Evolutionary conservation across 2,888 invertebrate species (phyloP).

Genomic region (Nomada fucata): DNA sequence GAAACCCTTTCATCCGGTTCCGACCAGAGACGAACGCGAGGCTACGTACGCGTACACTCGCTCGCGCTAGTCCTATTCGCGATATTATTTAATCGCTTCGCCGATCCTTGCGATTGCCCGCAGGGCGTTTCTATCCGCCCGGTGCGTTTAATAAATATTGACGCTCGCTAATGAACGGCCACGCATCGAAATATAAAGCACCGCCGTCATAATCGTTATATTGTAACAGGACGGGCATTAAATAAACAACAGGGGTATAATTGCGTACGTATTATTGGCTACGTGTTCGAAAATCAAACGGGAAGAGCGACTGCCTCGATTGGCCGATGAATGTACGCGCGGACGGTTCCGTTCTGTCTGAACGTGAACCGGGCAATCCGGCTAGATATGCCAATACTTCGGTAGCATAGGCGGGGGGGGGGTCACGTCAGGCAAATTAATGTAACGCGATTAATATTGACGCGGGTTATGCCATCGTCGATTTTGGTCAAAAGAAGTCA

Average conservation of each 20-base stretch:
- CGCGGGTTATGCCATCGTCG: slow-evolving; percentile 12
- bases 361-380: slow-evolving; percentile 14
- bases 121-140: slow-evolving; percentile 39
- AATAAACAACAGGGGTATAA: slow-evolving; percentile 66
- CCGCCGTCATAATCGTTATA: slow-evolving; percentile 55
- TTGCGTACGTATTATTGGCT: slow-evolving; percentile 69
- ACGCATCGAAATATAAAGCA: slow-evolving; percentile 61
- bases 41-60: background rate
- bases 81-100: slow-evolving; percentile 42
- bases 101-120: slow-evolving; percentile 39
- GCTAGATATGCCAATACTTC: background rate
- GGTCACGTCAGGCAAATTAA: slow-evolving; percentile 23
- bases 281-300: slow-evolving; percentile 58
- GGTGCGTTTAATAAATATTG: slow-evolving; percentile 68
- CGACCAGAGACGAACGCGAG: background rate
- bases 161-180: slow-evolving; percentile 63
- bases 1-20: background rate
- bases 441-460: slow-evolving; percentile 21
- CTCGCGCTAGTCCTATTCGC: slow-evolving; percentile 43
- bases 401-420: slow-evolving; percentile 4
- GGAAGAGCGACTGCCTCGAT: slow-evolving; percentile 41
- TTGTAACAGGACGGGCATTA: slow-evolving; percentile 59
- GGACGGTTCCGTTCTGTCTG: slow-evolving; percentile 25
- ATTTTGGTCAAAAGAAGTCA: background rate
- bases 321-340: slow-evolving; percentile 41